These are phyloP conservation scores for Nephrotoma guestfalica DNA, from an alignment of 2,888 invertebrate genomes.

Conservation along the genomic window DNA sequence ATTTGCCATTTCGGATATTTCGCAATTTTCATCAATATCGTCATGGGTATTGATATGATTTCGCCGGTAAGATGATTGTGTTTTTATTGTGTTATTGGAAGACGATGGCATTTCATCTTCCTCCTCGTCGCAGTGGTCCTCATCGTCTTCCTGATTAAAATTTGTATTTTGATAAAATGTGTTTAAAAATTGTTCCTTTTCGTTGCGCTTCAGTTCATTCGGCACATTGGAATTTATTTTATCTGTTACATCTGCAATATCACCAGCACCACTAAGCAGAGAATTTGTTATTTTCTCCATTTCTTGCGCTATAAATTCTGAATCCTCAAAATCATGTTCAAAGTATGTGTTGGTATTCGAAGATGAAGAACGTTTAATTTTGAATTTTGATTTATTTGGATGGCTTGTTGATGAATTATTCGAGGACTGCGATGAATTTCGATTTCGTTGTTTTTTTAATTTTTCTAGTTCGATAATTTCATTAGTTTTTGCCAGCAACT, in stretches of 20 bases:
- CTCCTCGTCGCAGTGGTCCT: constrained; percentile 6
- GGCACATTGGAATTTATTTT: constrained; percentile 8
- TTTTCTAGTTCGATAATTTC: constrained; percentile 27
- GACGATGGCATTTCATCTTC: constrained; percentile 15
- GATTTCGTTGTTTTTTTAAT: constrained; percentile 15
- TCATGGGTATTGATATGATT: not conserved
- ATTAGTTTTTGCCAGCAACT: constrained; percentile 24
- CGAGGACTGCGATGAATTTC: constrained; percentile 9
- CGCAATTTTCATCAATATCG: constrained; percentile 11
- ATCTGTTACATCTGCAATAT: not conserved
- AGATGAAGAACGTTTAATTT: not conserved
- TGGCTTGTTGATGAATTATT: constrained; percentile 27
- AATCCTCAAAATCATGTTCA: constrained; percentile 2
- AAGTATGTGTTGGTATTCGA: not conserved
- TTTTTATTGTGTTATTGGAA: constrained; percentile 15
- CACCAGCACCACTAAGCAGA: not conserved
- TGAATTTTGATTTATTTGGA: not conserved
- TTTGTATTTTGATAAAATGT: constrained; percentile 17
- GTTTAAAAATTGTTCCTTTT: constrained; percentile 10
- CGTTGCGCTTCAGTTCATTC: constrained; percentile 12
- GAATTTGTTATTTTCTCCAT: constrained; percentile 14
- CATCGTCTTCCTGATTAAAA: constrained; percentile 11
- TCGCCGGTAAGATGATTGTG: constrained; percentile 1
- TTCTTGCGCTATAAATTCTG: constrained; percentile 13
- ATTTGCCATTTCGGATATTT: constrained; percentile 17